Conservation (phyloP, 1,140 invertebrate genomes). For the Trichonephila inaurata region DNA sequence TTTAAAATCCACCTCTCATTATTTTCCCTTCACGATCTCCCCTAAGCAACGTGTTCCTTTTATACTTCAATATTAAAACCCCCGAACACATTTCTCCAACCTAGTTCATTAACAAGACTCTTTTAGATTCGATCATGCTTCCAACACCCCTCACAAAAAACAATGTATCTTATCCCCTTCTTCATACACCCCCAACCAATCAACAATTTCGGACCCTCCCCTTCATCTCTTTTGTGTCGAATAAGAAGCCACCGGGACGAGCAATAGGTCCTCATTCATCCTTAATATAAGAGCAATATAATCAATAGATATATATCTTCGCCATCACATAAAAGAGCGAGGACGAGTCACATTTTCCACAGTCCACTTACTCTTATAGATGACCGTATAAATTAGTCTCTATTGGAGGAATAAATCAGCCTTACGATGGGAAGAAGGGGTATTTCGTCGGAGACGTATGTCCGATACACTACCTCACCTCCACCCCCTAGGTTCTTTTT, state of each 20-base stretch:
- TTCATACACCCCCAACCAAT: background rate
- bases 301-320: constrained; percentile 72
- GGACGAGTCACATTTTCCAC: constrained; percentile 62
- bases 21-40: too few relatives aligned
- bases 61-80: too few relatives aligned
- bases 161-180: background rate
- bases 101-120: constrained; percentile 7
- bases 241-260: background rate
- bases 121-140: background rate
- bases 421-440: background rate
- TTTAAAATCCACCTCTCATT: too few relatives aligned
- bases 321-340: constrained; percentile 36
- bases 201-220: background rate
- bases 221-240: background rate
- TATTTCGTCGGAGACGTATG: too few relatives aligned
- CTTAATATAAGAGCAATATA: constrained; percentile 68
- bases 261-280: constrained; percentile 54
- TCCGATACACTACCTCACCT: too few relatives aligned
- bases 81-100: background rate
- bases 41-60: too few relatives aligned
- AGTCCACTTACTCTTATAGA: constrained; percentile 73
- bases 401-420: constrained; percentile 70
- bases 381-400: constrained; percentile 72
- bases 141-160: background rate
- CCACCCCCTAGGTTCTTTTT: too few relatives aligned